These are phyloP conservation scores for Clivina fossor DNA, from an alignment of 2,888 invertebrate genomes.

Conservation along the genomic window DNA sequence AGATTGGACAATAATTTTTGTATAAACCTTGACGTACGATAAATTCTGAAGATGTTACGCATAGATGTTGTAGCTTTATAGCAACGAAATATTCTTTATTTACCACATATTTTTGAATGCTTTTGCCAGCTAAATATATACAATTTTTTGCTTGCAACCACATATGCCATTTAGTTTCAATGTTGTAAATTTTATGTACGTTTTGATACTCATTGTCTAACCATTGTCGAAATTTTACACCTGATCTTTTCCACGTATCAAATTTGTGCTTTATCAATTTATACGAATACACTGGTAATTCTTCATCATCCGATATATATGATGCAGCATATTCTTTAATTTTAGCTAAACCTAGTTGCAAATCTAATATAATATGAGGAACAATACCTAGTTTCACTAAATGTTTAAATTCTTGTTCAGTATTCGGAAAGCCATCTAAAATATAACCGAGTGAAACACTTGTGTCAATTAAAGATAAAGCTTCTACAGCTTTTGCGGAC, in stretches of 20 bases:
- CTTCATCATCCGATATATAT: no score
- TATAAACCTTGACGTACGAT: slow-evolving; percentile 55
- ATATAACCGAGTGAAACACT: slow-evolving; percentile 60
- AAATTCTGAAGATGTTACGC: slow-evolving; percentile 60
- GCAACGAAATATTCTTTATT: slow-evolving; percentile 2
- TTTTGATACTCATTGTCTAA: slow-evolving; percentile 60
- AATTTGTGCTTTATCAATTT: slow-evolving; percentile 54
- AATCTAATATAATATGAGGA: slow-evolving; percentile 61
- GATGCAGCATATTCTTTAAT: slow-evolving; percentile 53
- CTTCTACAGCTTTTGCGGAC: slow-evolving; percentile 58
- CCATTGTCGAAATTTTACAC: slow-evolving; percentile 54
- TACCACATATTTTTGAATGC: slow-evolving; percentile 7
- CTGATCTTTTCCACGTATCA: slow-evolving; percentile 52
- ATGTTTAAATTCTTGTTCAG: slow-evolving; percentile 55
- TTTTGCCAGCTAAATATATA: slow-evolving; percentile 18
- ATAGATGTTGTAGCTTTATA: slow-evolving; percentile 47
- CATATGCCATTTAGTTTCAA: slow-evolving; percentile 59
- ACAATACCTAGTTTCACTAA: slow-evolving; percentile 57
- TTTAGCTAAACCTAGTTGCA: slow-evolving; percentile 51
- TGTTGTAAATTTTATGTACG: slow-evolving; percentile 55
- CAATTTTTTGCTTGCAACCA: slow-evolving; percentile 54
- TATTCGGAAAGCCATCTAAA: slow-evolving; percentile 64
- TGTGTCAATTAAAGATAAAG: slow-evolving; percentile 55
- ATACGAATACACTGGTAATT: slow-evolving; percentile 49
- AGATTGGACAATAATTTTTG: slow-evolving; percentile 62